A percentile compares a stretch with the other conserved stretches of the same genome.
phyloP scores from a whole-genome alignment of 1,140 invertebrate genomes.

The Drosophila willistoni region DNA sequence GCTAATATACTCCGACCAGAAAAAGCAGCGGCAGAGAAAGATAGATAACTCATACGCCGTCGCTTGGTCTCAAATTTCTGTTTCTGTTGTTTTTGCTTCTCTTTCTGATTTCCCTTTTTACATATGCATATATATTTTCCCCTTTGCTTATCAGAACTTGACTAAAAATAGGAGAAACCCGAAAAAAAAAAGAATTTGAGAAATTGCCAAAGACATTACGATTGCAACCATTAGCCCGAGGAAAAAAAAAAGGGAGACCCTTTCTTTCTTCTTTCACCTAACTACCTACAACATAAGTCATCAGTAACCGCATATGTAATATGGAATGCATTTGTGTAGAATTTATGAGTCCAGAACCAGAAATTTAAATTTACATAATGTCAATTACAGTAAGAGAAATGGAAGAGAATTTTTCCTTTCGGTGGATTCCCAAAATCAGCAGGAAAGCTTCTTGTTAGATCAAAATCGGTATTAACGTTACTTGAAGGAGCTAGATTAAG shows the following conservation, averaged over 20 bases:
- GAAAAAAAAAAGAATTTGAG: conserved; percentile 67
- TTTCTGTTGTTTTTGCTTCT: conserved; percentile 4
- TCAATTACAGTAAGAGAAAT: neutral
- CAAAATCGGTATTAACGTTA: too few species aligned
- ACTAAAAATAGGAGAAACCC: conserved; percentile 62
- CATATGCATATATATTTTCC: conserved; percentile 79
- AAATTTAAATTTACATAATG: neutral
- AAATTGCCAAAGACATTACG: conserved; percentile 76
- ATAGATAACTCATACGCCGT: conserved; percentile 77
- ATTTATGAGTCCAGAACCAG: conserved; percentile 29
- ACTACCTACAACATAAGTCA: conserved; percentile 11
- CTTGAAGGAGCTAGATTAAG: too few species aligned
- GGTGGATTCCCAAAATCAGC: too few species aligned
- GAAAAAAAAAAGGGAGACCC: neutral
- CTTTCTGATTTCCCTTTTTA: conserved; percentile 38
- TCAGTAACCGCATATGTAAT: neutral
- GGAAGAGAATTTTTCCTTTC: neutral
- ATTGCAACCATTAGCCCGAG: conserved; percentile 60
- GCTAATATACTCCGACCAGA: conserved; percentile 43
- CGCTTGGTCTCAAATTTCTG: conserved; percentile 38
- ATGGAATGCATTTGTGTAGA: conserved; percentile 7
- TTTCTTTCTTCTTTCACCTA: neutral
- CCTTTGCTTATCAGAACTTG: conserved; percentile 66
- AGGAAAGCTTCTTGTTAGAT: too few species aligned
- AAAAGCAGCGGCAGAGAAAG: neutral